Base-by-base conservation (phyloP, 2,113 vertebrate genomes). In the Lasiurus borealis region DNA sequence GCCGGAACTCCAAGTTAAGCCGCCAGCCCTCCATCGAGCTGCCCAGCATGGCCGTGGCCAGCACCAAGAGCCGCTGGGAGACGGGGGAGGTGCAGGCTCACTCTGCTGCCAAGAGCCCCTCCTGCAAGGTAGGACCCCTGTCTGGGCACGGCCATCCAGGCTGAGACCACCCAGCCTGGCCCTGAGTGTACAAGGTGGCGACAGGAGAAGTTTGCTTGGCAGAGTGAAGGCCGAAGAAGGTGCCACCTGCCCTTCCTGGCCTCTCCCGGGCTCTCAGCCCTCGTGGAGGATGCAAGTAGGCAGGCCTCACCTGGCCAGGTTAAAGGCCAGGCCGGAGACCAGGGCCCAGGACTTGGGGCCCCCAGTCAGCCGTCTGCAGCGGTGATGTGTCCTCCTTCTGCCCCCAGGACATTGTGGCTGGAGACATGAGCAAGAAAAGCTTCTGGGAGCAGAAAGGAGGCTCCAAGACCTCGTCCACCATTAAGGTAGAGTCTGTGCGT, bases 11-110 rank as follows among this genome's bases (percentile, higher is more conserved):
- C 1, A 98, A 98, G 93, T 89, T 98, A 31, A 88, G 89, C 50
- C 98, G 99, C 76, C 97, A 98, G 85, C 91, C 98, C 0, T 98
- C 97, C 83, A 95, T 98, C 10, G 99, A 99, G 92, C 96, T 99
- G 92, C 98, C 98, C 15, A 98, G 98, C 52, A 99, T 98, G 97
- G 98, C 98, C 0, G 99, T 99, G 36, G 96, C 99, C 40, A 98
- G 97, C 96, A 99, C 99, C 40, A 99, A 99, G 98, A 99, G 90
- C 90, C 98, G 98, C 44, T 99, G 99, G 98, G 99, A 99, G 96
- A 98, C 98, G 0, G 99, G 99, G 34, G 99, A 99, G 11, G 97
- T 98, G n/a, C 98, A 98, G 97, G 97, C 96, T 86, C 99, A 98
- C 31, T 97, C 98, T 59, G 83, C 98, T 0, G 5, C 59, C 73